Base-by-base conservation (phyloP, 2,888 invertebrate genomes). In the Schizotus pectinicornis region DNA sequence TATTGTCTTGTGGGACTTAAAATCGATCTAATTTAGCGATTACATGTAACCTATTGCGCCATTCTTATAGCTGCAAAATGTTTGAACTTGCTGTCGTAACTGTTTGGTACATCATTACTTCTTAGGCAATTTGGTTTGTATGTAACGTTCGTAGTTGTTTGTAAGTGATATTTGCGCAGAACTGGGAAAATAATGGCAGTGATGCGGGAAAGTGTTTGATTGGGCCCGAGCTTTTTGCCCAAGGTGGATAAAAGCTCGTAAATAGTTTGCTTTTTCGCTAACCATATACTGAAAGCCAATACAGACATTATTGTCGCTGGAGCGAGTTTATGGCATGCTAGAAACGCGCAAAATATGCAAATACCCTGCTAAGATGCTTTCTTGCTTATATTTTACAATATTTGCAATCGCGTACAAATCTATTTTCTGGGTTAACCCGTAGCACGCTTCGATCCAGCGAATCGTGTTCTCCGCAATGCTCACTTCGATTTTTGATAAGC, bases 401-500 rank as follows among this genome's bases (percentile, higher is more conserved):
- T 22, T 22, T 22, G 62, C 62, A 64, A 68, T 67, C 67, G 62
- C 43, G 34, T 41, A 61, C 56, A 51, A 63, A 67, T 67, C 63
- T 63, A 49, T 61, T 67, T 67, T 66, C 66, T 67, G 59, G 64
- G 65, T 63, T 65, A 63, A 62, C 54, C 61, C 49, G 54, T 62
- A 64, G 64, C 64, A 65, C 65, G 67, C 65, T 64, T 56, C 64
- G 61, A 59, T 64, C 60, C 62, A 53, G 53, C 36, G 62, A 67
- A 61, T 67, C 67, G 67, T 69, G 67, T 65, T 56, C 60, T 58
- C 61, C 55, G 55, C 59, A 62, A 58, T 63, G 59, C 61, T 64
- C 48, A 59, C 59, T 63, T 59, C 61, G 68, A 68, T 68, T 58
- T 64, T 67, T 68, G 67, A 67, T 68, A 68, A 68, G 62, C 65